Conservation (phyloP, 2,888 invertebrate species). For the Dasypogon diadema region DNA sequence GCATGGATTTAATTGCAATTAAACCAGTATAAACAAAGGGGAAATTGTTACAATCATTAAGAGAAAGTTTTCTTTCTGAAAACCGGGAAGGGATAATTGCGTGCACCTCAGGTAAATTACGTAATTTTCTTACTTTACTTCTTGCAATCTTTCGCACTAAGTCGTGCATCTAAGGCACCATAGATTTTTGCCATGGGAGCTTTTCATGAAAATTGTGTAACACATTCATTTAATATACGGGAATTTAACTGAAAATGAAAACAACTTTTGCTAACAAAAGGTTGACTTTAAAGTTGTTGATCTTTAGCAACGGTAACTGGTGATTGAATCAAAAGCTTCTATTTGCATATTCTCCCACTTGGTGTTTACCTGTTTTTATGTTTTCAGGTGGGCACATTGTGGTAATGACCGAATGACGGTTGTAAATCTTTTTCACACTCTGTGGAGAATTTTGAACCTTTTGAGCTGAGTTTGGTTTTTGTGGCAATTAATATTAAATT, state of each 20-base stretch:
- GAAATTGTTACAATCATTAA: too few relatives aligned
- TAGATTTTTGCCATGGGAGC: too few relatives aligned
- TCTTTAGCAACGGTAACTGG: conserved; percentile 10
- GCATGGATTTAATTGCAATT: conserved; percentile 2
- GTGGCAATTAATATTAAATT: too few relatives aligned
- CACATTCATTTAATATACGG: background rate
- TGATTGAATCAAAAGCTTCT: conserved; percentile 17
- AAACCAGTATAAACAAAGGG: background rate
- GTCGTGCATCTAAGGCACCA: too few relatives aligned
- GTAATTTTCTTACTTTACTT: too few relatives aligned
- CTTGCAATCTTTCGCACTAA: too few relatives aligned
- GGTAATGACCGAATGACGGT: background rate
- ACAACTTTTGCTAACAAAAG: background rate
- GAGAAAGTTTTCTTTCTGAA: too few relatives aligned
- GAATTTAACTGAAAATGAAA: background rate
- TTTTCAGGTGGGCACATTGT: background rate
- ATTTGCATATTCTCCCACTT: conserved; percentile 16
- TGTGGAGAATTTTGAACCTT: too few relatives aligned
- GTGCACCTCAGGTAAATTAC: too few relatives aligned
- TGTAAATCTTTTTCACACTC: background rate
- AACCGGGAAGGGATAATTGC: too few relatives aligned
- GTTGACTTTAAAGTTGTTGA: background rate
- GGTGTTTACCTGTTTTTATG: background rate
- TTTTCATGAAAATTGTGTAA: background rate
- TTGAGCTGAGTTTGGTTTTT: too few relatives aligned